Evolutionary conservation across 2,113 vertebrate genomes (phyloP), one percentile per base, ranked within the genome.

Genomic region (Microcebus griseorufus): DNA sequence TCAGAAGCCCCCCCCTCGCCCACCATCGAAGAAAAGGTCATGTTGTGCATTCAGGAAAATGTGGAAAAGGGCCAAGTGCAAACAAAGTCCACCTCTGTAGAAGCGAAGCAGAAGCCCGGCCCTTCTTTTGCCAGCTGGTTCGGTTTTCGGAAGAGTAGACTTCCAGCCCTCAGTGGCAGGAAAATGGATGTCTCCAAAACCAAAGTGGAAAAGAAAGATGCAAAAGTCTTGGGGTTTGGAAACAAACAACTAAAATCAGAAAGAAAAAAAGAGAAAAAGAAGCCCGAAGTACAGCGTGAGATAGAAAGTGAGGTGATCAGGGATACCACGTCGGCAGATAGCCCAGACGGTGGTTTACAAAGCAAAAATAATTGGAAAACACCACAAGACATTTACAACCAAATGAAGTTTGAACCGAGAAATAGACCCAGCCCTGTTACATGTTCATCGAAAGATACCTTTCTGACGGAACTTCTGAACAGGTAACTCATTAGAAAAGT

Each of bases 11-110:
- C 96, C 95, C 84, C 98, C 58, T 98, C 98, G 62, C 99, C 99
- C 95, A 99, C 99, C 45, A 99, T 99, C 25, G 99, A 99, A 98
- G 99, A 99, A 97, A 99, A 99, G 98, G 99, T 99, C 98, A 99
- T 99, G 99, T 98, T 99, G 97, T 99, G 99, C 93, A 99, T 99
- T 90, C 99, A 99, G 93, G 99, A 99, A 96, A 99, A 99, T 23
- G 69, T 99, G 95, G 99, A 99, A 75, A 99, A 99, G 97, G 99
- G 98, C 96, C 99, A 99, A 97, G 99, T 98, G 27, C 99, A 99
- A 97, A 98, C 98, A 93, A 99, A 99, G 96, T 97, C 98, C 14
- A 98, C 98, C 9, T 97, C 98, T 58, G 96, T 55, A 0, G 99
- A 99, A 97, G 94, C 84, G 6, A 99, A 99, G 78, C 99, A 98